Evolutionary conservation across 2,113 vertebrate genomes (phyloP), one percentile per base, ranked within the genome.

Genomic region (Picathartes gymnocephalus): DNA sequence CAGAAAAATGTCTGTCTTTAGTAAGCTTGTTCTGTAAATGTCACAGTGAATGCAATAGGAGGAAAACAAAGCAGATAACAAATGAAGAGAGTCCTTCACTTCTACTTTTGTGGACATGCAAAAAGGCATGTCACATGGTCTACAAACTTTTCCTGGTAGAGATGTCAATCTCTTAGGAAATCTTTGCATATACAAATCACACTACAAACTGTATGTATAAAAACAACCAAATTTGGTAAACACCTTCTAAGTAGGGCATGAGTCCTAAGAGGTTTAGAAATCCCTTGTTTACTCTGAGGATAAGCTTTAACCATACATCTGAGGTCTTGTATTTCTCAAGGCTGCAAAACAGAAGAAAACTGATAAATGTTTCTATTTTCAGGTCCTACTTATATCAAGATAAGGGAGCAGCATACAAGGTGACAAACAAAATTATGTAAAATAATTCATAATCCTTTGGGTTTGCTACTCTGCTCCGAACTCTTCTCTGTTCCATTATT

Each of bases 191-290:
- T 14, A 70, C 13, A 71, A 86, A 77, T 28, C 54, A 39, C 56
- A 74, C 39, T 23, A 76, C 28, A 80, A 91, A 70, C 10, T 74
- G 24, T 28, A 56, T 5, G 42, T 50, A 58, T 73, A n/a, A 86
- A 93, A 83, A 37, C 13, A 87, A 88, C 72, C 6, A 90, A 92
- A 94, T 88, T 94, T 93, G 58, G 70, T 64, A 95, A 96, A 88
- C 76, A 94, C 56, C 68, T 84, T 54, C 39, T 81, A 94, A 93
- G 80, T 56, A 95, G 83, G 82, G 44, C 88, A 94, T 27, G 86
- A 93, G 39, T 81, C 58, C 72, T 88, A 95, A 96, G 94, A 97
- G 88, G 72, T 95, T 97, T 93, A 94, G 56, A 96, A 96, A 95
- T 86, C 88, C 60, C 47, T 44, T 53, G 69, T 90, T 90, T 94